phyloP scores from a whole-genome alignment of 2,888 invertebrate genomes.

The Cecidostiba fungosa region DNA sequence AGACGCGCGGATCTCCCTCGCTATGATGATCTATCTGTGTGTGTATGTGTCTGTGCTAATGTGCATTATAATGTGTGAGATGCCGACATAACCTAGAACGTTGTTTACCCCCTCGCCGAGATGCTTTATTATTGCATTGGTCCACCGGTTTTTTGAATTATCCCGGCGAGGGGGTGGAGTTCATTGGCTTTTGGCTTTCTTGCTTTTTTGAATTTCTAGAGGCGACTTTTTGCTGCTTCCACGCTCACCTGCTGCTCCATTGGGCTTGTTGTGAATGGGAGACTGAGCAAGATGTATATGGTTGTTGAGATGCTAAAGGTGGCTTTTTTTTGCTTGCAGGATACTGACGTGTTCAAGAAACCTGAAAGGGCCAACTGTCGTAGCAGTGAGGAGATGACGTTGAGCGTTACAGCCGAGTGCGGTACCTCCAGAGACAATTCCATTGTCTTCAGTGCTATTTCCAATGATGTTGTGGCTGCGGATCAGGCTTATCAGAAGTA shows the following conservation, averaged over 20 bases:
- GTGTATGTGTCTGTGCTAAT: background rate
- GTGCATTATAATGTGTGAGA: background rate
- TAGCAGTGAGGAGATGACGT: constrained; percentile 86
- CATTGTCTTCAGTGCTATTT: constrained; percentile 89
- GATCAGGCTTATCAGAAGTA: constrained; percentile 89
- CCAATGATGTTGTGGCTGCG: constrained; percentile 87
- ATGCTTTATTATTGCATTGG: background rate
- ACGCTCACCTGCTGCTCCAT: background rate
- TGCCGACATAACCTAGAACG: constrained; percentile 69
- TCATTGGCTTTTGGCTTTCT: background rate
- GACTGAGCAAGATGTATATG: background rate
- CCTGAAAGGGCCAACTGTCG: constrained; percentile 82
- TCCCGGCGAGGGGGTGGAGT: background rate
- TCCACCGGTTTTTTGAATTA: background rate
- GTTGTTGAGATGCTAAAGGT: background rate
- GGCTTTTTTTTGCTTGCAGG: constrained; percentile 79
- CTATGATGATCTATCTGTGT: background rate
- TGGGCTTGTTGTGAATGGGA: background rate
- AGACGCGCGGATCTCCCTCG: constrained; percentile 65
- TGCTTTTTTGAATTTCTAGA: background rate
- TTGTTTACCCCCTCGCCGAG: constrained; percentile 67
- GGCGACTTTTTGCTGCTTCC: background rate
- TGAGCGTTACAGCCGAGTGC: constrained; percentile 86
- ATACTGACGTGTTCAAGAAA: constrained; percentile 84
- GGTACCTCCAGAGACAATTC: constrained; percentile 89